Evolutionary conservation across 2,113 vertebrate species (phyloP), one percentile per base, ranked within the genome.

Genomic region (Heterocephalus glaber): DNA sequence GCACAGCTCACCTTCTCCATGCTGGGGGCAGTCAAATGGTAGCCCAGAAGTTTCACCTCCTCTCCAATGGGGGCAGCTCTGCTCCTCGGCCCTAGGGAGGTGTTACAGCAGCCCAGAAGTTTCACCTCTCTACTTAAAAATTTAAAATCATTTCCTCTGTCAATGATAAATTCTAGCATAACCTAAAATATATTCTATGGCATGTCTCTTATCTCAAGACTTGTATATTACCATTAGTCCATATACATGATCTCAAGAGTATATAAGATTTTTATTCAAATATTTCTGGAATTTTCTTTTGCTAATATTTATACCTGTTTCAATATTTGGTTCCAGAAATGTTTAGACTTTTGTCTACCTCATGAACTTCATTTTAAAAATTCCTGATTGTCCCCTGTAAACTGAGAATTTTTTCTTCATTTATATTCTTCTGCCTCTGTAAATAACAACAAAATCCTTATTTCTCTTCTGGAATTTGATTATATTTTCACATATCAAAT

Each of bases 41-140:
- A n/a, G n/a, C n/a, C n/a, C n/a, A n/a, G n/a, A n/a, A n/a, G n/a
- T n/a, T n/a, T n/a, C n/a, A n/a, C n/a, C n/a, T n/a, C n/a, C n/a
- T n/a, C n/a, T n/a, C n/a, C n/a, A n/a, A n/a, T n/a, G n/a, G n/a
- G n/a, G n/a, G n/a, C n/a, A n/a, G n/a, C n/a, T n/a, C n/a, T n/a
- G n/a, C n/a, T n/a, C n/a, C n/a, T n/a, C n/a, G n/a, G n/a, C n/a
- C n/a, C n/a, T n/a, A n/a, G n/a, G n/a, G n/a, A n/a, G n/a, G n/a
- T n/a, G n/a, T n/a, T n/a, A n/a, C n/a, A n/a, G n/a, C n/a, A n/a
- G n/a, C n/a, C n/a, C n/a, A n/a, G n/a, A n/a, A n/a, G n/a, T n/a
- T n/a, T n/a, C n/a, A n/a, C n/a, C n/a, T 66, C 30, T 66, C 33
- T 66, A 38, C 33, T 79, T 93, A 87, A 95, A 87, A 83, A 52